phyloP scores from a whole-genome alignment of 2,113 vertebrate genomes.

The Pomatorhinus ruficollis region DNA sequence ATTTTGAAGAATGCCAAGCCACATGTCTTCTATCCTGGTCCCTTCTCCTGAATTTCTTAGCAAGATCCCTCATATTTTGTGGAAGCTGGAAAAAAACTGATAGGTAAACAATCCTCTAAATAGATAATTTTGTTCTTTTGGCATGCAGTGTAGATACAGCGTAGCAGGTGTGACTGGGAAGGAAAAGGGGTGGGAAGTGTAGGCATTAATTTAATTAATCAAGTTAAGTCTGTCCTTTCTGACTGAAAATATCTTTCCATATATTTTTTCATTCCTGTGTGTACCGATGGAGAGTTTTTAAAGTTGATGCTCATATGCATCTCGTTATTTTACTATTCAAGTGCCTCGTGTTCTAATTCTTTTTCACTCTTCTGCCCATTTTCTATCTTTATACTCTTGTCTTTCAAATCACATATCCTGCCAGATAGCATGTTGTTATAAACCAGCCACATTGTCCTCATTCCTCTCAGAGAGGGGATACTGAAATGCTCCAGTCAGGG shows the following conservation, averaged over 20 bases:
- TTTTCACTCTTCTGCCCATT: not conserved
- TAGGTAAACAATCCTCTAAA: not conserved
- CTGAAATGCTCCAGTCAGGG: not conserved
- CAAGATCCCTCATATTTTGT: not conserved
- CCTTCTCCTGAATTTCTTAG: not conserved
- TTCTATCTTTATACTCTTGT: not conserved
- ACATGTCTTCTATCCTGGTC: not conserved
- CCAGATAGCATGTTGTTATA: not conserved
- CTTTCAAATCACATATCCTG: not conserved
- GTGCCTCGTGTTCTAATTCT: not conserved
- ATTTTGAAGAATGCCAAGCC: not conserved
- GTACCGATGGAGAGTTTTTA: not conserved
- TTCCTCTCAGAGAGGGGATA: not conserved
- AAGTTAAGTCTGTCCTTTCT: not conserved
- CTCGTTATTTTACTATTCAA: not conserved
- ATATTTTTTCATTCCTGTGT: not conserved
- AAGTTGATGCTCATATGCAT: not conserved
- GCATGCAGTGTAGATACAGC: not conserved
- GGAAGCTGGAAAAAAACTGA: not conserved
- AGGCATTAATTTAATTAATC: not conserved
- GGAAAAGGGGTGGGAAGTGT: not conserved
- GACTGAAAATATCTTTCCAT: not conserved
- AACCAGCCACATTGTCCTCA: not conserved
- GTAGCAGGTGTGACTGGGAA: not conserved
- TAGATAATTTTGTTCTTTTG: not conserved